These are phyloP conservation scores for Trochalopteron elliotii DNA, from an alignment of 2,113 vertebrate genomes.

Conservation along the genomic window DNA sequence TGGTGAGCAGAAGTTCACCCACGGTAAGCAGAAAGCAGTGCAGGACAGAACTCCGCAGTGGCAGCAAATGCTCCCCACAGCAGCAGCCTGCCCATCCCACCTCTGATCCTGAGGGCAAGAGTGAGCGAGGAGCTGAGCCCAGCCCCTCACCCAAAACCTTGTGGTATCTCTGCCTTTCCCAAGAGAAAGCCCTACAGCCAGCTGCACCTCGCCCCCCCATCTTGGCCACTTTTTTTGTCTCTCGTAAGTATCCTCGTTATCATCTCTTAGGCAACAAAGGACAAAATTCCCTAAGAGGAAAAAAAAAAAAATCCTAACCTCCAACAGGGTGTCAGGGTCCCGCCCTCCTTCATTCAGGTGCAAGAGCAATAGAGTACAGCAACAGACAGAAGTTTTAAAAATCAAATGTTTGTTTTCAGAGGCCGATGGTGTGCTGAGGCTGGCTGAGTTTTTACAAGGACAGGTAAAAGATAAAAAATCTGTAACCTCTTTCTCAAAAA, in stretches of 20 bases:
- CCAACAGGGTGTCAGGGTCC: neutral
- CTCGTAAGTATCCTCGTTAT: neutral
- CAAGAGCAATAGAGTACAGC: neutral
- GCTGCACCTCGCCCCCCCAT: neutral
- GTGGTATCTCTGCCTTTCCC: neutral
- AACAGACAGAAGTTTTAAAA: neutral
- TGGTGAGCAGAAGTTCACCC: too few relatives aligned
- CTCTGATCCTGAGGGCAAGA: neutral
- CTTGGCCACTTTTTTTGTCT: neutral
- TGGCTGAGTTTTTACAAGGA: neutral
- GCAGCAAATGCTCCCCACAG: neutral
- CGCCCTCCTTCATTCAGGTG: neutral
- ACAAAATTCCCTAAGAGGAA: neutral
- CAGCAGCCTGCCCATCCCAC: neutral
- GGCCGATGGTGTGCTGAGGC: neutral
- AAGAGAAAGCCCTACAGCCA: neutral
- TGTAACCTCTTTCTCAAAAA: neutral
- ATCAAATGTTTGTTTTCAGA: slow-evolving; percentile 35
- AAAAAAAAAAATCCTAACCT: neutral
- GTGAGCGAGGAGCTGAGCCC: neutral
- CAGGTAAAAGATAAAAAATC: neutral
- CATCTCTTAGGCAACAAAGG: neutral
- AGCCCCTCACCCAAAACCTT: neutral
- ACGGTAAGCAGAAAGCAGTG: neutral
- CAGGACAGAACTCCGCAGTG: accelerated